Percentiles rank a stretch among this genome's conserved stretches.
Evolutionary conservation across 2,797 vertebrate genomes (phyloP).

Genomic region (Labeo calbasu): DNA sequence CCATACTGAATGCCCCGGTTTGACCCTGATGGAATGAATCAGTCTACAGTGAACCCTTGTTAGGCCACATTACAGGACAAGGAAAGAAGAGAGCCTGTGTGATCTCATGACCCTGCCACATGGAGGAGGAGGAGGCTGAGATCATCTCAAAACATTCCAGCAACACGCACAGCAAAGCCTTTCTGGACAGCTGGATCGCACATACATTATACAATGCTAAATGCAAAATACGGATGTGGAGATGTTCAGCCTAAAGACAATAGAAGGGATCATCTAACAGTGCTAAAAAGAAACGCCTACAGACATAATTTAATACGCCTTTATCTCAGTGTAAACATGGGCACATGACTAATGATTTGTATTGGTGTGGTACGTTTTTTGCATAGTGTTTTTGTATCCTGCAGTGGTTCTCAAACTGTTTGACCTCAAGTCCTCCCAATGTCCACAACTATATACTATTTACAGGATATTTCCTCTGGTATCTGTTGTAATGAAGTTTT

Average conservation of each 20-base stretch:
- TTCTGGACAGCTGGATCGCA: constrained; percentile 2
- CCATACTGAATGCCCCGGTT: neutral
- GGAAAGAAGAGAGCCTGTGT: constrained; percentile 14
- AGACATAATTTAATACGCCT: neutral
- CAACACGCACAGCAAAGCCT: constrained; percentile 15
- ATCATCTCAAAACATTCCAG: constrained; percentile 26
- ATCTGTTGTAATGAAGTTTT: too few relatives aligned
- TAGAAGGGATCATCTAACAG: neutral
- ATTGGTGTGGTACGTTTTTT: neutral
- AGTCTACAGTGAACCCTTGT: constrained; percentile 27
- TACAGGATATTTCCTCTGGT: too few relatives aligned
- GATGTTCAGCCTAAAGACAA: neutral
- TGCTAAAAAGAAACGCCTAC: neutral
- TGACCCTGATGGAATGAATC: constrained; percentile 31
- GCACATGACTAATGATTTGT: neutral
- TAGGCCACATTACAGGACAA: constrained; percentile 18
- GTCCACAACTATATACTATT: neutral
- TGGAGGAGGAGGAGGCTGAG: constrained; percentile 22
- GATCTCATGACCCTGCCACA: constrained; percentile 36
- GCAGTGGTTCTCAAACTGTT: neutral
- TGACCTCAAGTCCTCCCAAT: neutral
- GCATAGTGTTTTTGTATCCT: neutral
- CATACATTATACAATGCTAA: neutral
- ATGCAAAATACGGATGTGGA: constrained; percentile 2
- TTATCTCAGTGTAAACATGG: neutral